A percentile compares a stretch with the other conserved stretches of the same genome.
phyloP scores from a whole-genome alignment of 64 coral and sea anemone species.

The Montipora capricornis region DNA sequence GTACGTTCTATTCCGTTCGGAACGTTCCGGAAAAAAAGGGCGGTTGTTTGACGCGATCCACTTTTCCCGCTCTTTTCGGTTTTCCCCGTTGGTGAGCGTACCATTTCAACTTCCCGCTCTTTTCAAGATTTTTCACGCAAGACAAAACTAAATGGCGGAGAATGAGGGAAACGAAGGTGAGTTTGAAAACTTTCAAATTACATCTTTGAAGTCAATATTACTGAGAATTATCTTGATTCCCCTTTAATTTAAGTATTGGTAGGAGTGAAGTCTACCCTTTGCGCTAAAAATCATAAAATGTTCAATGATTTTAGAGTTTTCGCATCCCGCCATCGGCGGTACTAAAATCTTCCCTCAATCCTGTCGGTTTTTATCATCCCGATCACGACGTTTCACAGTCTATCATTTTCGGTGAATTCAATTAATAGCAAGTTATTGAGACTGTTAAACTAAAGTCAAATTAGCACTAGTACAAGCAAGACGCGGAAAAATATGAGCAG shows the following conservation, averaged over 20 bases:
- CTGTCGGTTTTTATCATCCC: background rate
- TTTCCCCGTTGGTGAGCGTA: background rate
- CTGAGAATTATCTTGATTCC: too few species aligned
- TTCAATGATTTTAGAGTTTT: constrained; percentile 4
- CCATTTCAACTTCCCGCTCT: constrained; percentile 45
- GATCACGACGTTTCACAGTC: background rate
- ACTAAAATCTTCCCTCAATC: background rate
- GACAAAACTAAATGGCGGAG: constrained; percentile 39
- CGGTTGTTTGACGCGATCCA: too few species aligned
- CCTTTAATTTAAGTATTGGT: too few species aligned
- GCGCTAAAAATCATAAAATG: too few species aligned
- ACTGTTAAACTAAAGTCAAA: constrained; percentile 3
- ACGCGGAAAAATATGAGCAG: background rate
- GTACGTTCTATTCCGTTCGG: background rate
- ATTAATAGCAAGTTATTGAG: background rate
- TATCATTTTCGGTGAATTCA: background rate
- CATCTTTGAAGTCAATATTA: too few species aligned
- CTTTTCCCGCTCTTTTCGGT: too few species aligned
- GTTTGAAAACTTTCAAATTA: too few species aligned
- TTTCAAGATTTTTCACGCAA: constrained; percentile 29
- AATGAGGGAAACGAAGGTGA: constrained; percentile 38
- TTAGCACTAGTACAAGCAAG: constrained; percentile 17
- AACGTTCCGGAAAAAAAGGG: too few species aligned
- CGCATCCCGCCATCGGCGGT: background rate
- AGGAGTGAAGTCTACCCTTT: too few species aligned